These are phyloP conservation scores for Megalops atlanticus DNA, from an alignment of 2,113 vertebrate genomes.

Conservation along the genomic window DNA sequence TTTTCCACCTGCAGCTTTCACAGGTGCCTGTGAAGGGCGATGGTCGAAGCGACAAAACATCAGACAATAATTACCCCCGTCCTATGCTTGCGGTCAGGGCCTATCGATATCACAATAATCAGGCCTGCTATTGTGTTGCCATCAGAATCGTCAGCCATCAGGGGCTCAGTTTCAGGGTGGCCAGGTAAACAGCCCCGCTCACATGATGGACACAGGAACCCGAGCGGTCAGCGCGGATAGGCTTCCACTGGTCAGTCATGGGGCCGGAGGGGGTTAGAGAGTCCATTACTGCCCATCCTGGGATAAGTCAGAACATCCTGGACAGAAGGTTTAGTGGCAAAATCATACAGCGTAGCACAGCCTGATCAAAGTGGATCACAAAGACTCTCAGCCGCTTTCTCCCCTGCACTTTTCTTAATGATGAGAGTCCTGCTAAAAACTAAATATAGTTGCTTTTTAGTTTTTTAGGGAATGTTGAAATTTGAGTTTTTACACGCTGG, in stretches of 20 bases:
- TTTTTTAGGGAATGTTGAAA: no score
- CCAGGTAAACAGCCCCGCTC: slow-evolving; percentile 23
- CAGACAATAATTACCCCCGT: slow-evolving; percentile 21
- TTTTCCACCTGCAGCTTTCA: not conserved
- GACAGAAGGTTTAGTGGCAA: no score
- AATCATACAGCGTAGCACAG: no score
- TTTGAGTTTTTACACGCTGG: no score
- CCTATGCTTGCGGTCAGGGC: not conserved
- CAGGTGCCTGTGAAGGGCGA: not conserved
- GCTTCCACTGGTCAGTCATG: slow-evolving; percentile 28
- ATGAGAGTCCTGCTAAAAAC: no score
- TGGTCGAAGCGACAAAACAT: not conserved
- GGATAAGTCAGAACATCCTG: not conserved
- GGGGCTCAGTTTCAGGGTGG: slow-evolving; percentile 18
- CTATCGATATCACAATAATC: slow-evolving; percentile 32
- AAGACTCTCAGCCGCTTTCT: no score
- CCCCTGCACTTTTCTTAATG: no score
- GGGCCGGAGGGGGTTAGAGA: not conserved
- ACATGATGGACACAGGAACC: slow-evolving; percentile 20
- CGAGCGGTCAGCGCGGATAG: slow-evolving; percentile 1
- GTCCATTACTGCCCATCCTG: not conserved
- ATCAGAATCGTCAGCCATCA: not conserved
- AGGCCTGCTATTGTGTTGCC: slow-evolving; percentile 26
- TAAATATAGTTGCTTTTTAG: no score
- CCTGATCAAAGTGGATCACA: no score